Conservation (phyloP, 2,888 invertebrate species). For the Onchidella celtica region DNA sequence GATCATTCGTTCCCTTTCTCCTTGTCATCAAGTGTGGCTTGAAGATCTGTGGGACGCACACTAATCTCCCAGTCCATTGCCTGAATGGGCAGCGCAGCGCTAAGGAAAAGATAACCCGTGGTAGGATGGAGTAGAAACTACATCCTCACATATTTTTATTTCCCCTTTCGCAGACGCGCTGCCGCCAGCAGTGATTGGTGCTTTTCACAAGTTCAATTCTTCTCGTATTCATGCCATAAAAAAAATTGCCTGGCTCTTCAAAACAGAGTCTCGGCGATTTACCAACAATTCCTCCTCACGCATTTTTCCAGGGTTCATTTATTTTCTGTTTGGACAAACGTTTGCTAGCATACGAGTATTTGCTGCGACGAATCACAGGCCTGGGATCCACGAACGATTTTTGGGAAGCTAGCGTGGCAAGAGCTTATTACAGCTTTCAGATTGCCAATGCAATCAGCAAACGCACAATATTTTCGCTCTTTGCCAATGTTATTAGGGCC, state of each 20-base stretch:
- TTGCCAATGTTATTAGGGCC: constrained; percentile 45
- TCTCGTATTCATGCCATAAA: constrained; percentile 1
- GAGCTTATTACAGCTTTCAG: constrained; percentile 48
- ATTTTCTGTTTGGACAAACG: constrained; percentile 54
- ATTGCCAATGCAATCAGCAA: constrained; percentile 49
- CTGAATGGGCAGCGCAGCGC: constrained; percentile 36
- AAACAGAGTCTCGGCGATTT: constrained; percentile 46
- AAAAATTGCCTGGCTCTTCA: constrained; percentile 37
- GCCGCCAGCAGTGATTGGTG: constrained; percentile 41
- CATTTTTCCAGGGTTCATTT: constrained; percentile 52
- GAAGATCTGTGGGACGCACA: constrained; percentile 23
- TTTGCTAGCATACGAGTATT: constrained; percentile 51
- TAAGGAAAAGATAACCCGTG: constrained; percentile 32
- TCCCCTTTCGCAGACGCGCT: constrained; percentile 11
- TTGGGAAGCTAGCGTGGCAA: constrained; percentile 43
- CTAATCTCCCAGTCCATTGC: constrained; percentile 30
- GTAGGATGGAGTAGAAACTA: constrained; percentile 7
- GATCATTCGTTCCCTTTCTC: constrained; percentile 30
- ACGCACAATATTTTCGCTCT: constrained; percentile 44
- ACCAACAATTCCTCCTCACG: constrained; percentile 54
- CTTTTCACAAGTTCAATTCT: constrained; percentile 45
- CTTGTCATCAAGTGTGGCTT: constrained; percentile 27
- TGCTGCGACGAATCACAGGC: constrained; percentile 40
- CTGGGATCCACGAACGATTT: constrained; percentile 11
- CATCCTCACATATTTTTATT: constrained; percentile 23